Evolutionary conservation across 2,888 invertebrate genomes (phyloP).

Genomic region (Clistopyga incitator): DNA sequence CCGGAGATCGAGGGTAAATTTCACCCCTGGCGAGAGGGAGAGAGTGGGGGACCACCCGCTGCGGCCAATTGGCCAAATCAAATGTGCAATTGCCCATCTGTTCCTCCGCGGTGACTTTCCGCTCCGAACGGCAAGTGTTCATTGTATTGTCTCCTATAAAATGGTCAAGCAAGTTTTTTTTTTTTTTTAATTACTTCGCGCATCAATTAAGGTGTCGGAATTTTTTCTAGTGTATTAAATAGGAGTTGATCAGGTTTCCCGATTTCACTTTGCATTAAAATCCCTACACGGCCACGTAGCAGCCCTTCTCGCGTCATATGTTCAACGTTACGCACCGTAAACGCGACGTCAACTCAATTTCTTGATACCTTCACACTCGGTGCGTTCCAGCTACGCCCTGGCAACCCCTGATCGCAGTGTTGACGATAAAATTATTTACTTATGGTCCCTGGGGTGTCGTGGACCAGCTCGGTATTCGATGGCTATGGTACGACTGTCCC

Average conservation of each 20-base stretch:
- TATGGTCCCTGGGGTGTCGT: slow-evolving; percentile 58
- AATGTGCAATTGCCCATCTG: slow-evolving; percentile 74
- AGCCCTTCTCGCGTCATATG: slow-evolving; percentile 17
- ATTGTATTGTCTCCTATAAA: too few relatives aligned
- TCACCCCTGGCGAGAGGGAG: slow-evolving; percentile 48
- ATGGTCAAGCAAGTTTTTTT: too few relatives aligned
- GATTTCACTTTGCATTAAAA: background rate
- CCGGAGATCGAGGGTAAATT: slow-evolving; percentile 65
- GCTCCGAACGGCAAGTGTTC: slow-evolving; percentile 48
- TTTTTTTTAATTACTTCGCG: too few relatives aligned
- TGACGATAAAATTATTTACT: slow-evolving; percentile 63
- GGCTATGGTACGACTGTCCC: slow-evolving; percentile 10
- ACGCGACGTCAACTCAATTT: slow-evolving; percentile 22
- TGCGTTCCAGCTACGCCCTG: background rate
- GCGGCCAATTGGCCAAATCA: slow-evolving; percentile 76
- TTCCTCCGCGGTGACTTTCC: slow-evolving; percentile 53
- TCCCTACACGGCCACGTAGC: background rate
- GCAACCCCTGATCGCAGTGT: slow-evolving; percentile 42
- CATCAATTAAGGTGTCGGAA: slow-evolving; percentile 34
- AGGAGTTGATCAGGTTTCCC: background rate
- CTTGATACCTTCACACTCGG: slow-evolving; percentile 31
- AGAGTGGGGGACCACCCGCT: slow-evolving; percentile 71
- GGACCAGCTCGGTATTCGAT: slow-evolving; percentile 29
- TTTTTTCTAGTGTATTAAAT: background rate
- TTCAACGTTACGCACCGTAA: slow-evolving; percentile 16